Conservation (phyloP, 1,140 invertebrate genomes). For the Drosophila bocki region DNA sequence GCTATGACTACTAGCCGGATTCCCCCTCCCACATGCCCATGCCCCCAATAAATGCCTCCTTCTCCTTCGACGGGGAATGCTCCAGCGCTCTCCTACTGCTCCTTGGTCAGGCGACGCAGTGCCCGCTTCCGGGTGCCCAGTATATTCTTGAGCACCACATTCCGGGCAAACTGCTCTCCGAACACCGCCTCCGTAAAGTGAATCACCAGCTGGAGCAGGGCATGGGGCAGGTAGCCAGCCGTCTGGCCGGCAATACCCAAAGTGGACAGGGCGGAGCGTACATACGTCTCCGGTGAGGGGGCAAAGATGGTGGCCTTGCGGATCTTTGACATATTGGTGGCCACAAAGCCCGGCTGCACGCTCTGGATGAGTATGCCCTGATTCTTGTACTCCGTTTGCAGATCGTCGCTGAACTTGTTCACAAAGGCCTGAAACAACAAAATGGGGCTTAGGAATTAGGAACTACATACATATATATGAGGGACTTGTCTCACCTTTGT, state of each 20-base stretch:
- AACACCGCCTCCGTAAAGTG: constrained; percentile 63
- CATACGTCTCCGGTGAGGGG: constrained; percentile 92
- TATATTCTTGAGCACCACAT: constrained; percentile 69
- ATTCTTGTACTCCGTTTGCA: constrained; percentile 91
- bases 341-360: constrained; percentile 94
- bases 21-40: constrained; percentile 20
- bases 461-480: background rate
- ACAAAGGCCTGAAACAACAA: constrained; percentile 89
- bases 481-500: constrained; percentile 89
- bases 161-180: constrained; percentile 72
- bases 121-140: constrained; percentile 69
- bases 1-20: constrained; percentile 34
- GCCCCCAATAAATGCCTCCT: constrained; percentile 19
- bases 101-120: constrained; percentile 63
- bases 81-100: constrained; percentile 50
- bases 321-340: constrained; percentile 97
- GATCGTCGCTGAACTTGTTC: constrained; percentile 92
- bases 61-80: background rate
- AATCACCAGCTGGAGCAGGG: constrained; percentile 87
- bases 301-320: constrained; percentile 91
- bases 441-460: background rate
- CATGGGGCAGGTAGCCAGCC: constrained; percentile 92
- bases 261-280: constrained; percentile 90
- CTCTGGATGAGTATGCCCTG: constrained; percentile 94
- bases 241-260: constrained; percentile 91